phyloP scores from a whole-genome alignment of 2,797 vertebrate species.

The Platyrinchus mystaceus region DNA sequence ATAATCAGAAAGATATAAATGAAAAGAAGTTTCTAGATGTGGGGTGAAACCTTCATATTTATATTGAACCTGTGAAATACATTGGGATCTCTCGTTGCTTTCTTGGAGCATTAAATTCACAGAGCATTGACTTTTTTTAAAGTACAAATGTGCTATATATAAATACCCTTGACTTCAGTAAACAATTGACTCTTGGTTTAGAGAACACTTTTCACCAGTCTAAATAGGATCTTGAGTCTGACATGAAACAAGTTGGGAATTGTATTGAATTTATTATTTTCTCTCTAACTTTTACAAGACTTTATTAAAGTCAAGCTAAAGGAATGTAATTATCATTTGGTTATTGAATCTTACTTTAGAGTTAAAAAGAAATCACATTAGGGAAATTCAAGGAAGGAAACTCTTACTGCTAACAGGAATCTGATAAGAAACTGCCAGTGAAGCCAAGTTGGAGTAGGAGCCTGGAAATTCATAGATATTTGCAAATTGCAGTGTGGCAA shows the following conservation, averaged over 20 bases:
- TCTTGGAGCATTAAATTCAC: neutral
- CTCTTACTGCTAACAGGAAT: slow-evolving; percentile 41
- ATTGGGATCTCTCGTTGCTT: neutral
- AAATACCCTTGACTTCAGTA: neutral
- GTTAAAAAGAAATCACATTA: neutral
- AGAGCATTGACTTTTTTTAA: neutral
- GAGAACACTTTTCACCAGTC: neutral
- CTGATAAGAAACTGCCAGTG: slow-evolving; percentile 20
- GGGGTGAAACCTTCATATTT: neutral
- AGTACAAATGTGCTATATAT: neutral
- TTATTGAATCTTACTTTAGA: neutral
- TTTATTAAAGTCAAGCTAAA: neutral
- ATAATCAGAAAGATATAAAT: neutral
- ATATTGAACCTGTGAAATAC: neutral
- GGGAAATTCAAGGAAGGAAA: slow-evolving; percentile 42
- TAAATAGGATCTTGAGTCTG: neutral
- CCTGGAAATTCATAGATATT: slow-evolving; percentile 26
- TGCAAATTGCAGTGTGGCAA: slow-evolving; percentile 4
- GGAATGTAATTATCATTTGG: neutral
- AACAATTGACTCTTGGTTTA: neutral
- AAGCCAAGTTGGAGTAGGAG: slow-evolving; percentile 22
- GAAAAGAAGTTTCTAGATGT: neutral
- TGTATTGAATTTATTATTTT: neutral
- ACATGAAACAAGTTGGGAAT: neutral
- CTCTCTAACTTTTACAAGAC: neutral